phyloP scores from a whole-genome alignment of 2,797 vertebrate genomes.

The Delichon dasypus region DNA sequence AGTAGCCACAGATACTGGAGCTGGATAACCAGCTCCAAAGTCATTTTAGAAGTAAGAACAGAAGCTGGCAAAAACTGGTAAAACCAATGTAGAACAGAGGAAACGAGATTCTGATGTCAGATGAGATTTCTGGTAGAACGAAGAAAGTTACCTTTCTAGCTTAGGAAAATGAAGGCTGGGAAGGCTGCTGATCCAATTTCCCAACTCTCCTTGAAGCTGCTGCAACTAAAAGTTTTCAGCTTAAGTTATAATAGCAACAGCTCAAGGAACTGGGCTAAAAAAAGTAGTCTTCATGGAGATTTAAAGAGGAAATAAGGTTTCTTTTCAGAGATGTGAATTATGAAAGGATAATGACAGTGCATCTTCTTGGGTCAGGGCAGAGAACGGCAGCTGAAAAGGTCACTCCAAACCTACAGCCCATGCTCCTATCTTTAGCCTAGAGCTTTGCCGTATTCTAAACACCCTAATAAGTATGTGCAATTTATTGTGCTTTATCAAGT shows the following conservation, averaged over 20 bases:
- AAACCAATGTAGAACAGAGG: neutral
- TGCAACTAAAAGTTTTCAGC: neutral
- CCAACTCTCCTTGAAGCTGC: neutral
- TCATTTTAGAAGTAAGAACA: neutral
- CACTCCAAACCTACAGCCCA: neutral
- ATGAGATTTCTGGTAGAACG: neutral
- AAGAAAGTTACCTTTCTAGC: neutral
- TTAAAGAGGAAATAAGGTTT: neutral
- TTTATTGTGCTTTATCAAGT: conserved; percentile 36
- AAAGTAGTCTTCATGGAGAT: neutral
- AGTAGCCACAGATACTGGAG: neutral
- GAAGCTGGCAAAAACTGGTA: neutral
- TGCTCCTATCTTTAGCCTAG: conserved; percentile 38
- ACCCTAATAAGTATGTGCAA: conserved; percentile 52
- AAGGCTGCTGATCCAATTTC: neutral
- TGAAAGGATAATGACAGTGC: neutral
- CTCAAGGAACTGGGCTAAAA: neutral
- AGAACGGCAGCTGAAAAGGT: neutral
- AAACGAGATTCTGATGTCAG: neutral
- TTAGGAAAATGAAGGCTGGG: neutral
- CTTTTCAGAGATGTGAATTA: neutral
- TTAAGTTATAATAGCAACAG: neutral
- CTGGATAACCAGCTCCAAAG: neutral
- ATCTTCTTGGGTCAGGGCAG: neutral
- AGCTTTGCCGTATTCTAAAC: conserved; percentile 1